Evolutionary conservation across 2,113 vertebrate genomes (phyloP).

Genomic region (Mellivora capensis): DNA sequence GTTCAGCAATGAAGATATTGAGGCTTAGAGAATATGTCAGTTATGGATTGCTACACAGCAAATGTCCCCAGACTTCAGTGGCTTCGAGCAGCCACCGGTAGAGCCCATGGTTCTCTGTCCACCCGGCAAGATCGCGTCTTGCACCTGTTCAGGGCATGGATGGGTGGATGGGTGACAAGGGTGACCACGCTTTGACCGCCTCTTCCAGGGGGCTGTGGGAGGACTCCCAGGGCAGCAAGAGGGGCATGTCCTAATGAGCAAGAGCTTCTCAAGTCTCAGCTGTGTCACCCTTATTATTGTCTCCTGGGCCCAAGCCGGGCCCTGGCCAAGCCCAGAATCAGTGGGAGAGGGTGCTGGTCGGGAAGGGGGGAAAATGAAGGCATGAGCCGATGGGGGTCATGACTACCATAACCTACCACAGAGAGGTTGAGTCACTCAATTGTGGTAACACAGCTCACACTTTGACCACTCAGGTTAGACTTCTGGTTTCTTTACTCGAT

Average conservation of each 20-base stretch:
- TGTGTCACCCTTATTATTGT: fast-evolving
- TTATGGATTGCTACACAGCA: fast-evolving
- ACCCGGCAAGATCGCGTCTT: too few relatives aligned
- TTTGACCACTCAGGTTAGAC: too few relatives aligned
- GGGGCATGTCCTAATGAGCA: fast-evolving
- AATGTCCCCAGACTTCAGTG: fast-evolving
- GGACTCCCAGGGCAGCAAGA: background rate
- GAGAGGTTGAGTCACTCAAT: too few relatives aligned
- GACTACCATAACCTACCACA: fast-evolving
- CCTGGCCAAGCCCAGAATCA: fast-evolving
- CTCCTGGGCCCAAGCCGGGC: fast-evolving
- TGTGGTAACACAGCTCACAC: fast-evolving
- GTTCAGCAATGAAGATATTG: fast-evolving
- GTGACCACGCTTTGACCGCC: fast-evolving
- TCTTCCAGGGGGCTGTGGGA: background rate
- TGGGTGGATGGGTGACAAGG: background rate
- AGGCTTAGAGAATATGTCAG: background rate
- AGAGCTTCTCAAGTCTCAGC: background rate
- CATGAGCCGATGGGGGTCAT: fast-evolving
- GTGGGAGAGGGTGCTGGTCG: fast-evolving
- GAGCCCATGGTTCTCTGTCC: fast-evolving
- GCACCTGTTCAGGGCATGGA: fast-evolving
- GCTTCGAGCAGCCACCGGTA: background rate
- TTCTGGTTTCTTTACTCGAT: background rate
- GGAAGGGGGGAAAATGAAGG: background rate